Evolutionary conservation across 2,797 vertebrate genomes (phyloP).

Genomic region (Sparidentex hasta): DNA sequence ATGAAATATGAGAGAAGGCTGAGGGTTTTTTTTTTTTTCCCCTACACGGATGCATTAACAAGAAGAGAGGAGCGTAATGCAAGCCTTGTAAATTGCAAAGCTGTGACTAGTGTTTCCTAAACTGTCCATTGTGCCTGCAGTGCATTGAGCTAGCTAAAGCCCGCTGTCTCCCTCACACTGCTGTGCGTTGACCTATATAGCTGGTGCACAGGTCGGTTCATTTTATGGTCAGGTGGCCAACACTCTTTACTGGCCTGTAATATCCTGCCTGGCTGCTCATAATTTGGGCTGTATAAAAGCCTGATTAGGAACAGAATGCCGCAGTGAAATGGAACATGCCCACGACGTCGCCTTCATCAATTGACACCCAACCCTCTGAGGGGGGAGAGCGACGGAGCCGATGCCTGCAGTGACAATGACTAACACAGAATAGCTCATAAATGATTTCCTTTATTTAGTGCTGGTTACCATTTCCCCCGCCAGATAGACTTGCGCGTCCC

Average conservation of each 20-base stretch:
- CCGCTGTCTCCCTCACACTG: constrained; percentile 31
- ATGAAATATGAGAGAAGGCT: constrained; percentile 68
- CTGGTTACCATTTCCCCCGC: constrained; percentile 55
- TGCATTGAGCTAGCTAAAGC: constrained; percentile 34
- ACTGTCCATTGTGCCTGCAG: constrained; percentile 9
- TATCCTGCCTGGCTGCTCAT: constrained; percentile 73
- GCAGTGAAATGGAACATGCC: constrained; percentile 72
- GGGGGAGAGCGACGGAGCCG: constrained; percentile 44
- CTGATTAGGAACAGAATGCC: constrained; percentile 80
- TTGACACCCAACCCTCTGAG: constrained; percentile 68
- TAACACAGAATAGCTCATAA: constrained; percentile 63
- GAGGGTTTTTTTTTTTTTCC: constrained; percentile 33
- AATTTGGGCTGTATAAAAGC: constrained; percentile 76
- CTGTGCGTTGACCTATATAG: constrained; percentile 65
- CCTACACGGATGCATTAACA: constrained; percentile 13
- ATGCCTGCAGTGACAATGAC: constrained; percentile 68
- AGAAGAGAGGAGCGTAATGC: constrained; percentile 24
- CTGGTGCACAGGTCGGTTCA: constrained; percentile 55
- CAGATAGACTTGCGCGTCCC: constrained; percentile 68
- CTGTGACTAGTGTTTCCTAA: constrained; percentile 5
- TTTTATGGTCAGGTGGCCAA: constrained; percentile 76
- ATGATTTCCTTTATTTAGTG: constrained; percentile 82
- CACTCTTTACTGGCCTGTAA: constrained; percentile 76
- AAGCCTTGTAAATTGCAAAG: constrained; percentile 19
- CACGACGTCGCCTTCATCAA: constrained; percentile 65